phyloP scores from a whole-genome alignment of 2,888 invertebrate genomes.

The Ferdinandea cuprea region DNA sequence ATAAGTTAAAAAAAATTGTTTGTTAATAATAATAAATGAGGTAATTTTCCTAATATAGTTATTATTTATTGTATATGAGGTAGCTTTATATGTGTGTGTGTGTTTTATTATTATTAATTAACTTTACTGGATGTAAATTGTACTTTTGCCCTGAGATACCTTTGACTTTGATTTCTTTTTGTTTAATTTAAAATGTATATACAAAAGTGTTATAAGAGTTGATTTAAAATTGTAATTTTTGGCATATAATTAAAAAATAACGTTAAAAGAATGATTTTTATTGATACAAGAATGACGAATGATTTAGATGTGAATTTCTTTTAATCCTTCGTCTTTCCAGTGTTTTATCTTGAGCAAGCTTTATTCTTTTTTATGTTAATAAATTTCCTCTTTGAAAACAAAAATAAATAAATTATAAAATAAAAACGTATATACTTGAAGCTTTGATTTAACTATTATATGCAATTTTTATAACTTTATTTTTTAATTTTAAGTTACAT shows the following conservation, averaged over 20 bases:
- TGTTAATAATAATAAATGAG: slow-evolving; percentile 75
- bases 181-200: slow-evolving; percentile 67
- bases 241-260: slow-evolving; percentile 42
- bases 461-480: slow-evolving; percentile 53
- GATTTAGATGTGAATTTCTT: background rate
- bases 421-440: slow-evolving; percentile 58
- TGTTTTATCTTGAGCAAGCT: slow-evolving; percentile 77
- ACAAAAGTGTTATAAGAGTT: slow-evolving; percentile 46
- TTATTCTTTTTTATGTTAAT: slow-evolving; percentile 57
- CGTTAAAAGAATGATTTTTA: background rate
- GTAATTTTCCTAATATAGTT: slow-evolving; percentile 79
- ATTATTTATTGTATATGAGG: slow-evolving; percentile 80
- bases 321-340: slow-evolving; percentile 22
- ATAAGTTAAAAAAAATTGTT: slow-evolving; percentile 36
- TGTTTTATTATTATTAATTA: slow-evolving; percentile 68
- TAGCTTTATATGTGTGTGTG: slow-evolving; percentile 76
- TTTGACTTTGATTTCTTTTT: slow-evolving; percentile 75
- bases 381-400: slow-evolving; percentile 41
- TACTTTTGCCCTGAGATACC: slow-evolving; percentile 83
- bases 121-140: slow-evolving; percentile 79
- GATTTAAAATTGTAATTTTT: slow-evolving; percentile 39
- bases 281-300: slow-evolving; percentile 26
- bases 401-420: slow-evolving; percentile 29
- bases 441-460: slow-evolving; percentile 69
- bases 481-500: slow-evolving; percentile 66